Evolutionary conservation across 2,888 invertebrate genomes (phyloP).

Genomic region (Eubasilissa splendida): DNA sequence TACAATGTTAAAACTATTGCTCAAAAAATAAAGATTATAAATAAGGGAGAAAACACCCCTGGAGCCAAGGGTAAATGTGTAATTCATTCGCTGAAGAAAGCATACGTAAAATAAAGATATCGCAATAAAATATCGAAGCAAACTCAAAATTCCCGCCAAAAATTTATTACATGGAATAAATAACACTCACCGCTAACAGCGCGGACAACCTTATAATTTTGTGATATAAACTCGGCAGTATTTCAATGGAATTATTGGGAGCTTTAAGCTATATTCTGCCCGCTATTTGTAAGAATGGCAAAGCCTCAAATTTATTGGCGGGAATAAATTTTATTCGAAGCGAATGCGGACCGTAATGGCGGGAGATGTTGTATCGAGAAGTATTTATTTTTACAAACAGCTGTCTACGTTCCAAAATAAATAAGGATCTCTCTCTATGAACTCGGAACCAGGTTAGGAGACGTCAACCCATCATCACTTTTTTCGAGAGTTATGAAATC

Average conservation of each 20-base stretch:
- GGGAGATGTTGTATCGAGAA: not conserved
- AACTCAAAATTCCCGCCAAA: slow-evolving; percentile 25
- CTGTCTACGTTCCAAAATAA: too few species aligned
- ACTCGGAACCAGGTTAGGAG: too few species aligned
- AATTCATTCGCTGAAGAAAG: not conserved
- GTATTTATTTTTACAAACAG: too few species aligned
- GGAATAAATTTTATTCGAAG: slow-evolving; percentile 34
- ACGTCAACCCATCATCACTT: too few species aligned
- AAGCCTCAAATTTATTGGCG: slow-evolving; percentile 36
- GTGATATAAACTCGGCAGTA: slow-evolving; percentile 40
- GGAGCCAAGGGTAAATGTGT: too few species aligned
- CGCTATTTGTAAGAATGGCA: slow-evolving; percentile 31
- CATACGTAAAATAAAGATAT: not conserved
- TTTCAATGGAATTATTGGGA: slow-evolving; percentile 42
- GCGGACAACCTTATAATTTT: slow-evolving; percentile 44
- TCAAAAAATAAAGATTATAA: too few species aligned
- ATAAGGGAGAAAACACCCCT: too few species aligned
- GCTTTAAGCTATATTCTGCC: slow-evolving; percentile 39
- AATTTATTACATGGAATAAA: slow-evolving; percentile 35
- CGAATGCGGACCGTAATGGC: slow-evolving; percentile 20
- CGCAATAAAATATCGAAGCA: slow-evolving; percentile 18
- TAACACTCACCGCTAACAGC: slow-evolving; percentile 34
- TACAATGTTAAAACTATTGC: too few species aligned
- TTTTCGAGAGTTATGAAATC: too few species aligned
- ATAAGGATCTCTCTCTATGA: too few species aligned